These are phyloP conservation scores for Aphelinus atriplicis DNA, from an alignment of 1,140 invertebrate species.

Conservation along the genomic window DNA sequence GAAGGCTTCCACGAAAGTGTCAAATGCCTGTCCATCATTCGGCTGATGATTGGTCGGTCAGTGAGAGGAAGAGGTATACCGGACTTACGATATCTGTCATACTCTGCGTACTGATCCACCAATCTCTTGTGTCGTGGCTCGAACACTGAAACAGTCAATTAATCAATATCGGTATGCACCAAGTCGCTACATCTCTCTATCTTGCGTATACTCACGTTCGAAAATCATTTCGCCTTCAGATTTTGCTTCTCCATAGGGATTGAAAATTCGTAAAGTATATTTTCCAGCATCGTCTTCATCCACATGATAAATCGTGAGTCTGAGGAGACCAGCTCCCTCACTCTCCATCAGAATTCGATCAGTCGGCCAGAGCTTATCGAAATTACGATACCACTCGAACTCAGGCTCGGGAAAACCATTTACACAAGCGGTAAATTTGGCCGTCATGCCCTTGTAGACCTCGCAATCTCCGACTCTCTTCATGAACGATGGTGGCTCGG, in stretches of 20 bases:
- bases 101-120: slow-evolving; percentile 84
- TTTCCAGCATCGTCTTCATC: slow-evolving; percentile 82
- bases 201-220: slow-evolving; percentile 74
- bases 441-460: slow-evolving; percentile 86
- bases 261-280: slow-evolving; percentile 84
- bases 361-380: slow-evolving; percentile 79
- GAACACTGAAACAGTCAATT: slow-evolving; percentile 67
- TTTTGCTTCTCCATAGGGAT: slow-evolving; percentile 84
- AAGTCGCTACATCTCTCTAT: too few relatives aligned
- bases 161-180: not conserved
- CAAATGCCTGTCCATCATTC: slow-evolving; percentile 85
- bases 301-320: slow-evolving; percentile 79
- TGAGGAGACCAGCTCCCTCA: slow-evolving; percentile 78
- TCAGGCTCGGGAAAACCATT: slow-evolving; percentile 87
- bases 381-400: slow-evolving; percentile 86
- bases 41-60: slow-evolving; percentile 87
- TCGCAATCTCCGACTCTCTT: slow-evolving; percentile 91
- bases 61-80: slow-evolving; percentile 85
- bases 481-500: slow-evolving; percentile 86
- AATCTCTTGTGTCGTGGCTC: slow-evolving; percentile 78
- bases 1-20: slow-evolving; percentile 93
- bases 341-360: slow-evolving; percentile 84
- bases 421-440: slow-evolving; percentile 90
- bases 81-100: slow-evolving; percentile 82
- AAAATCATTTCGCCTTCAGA: slow-evolving; percentile 84